These are phyloP conservation scores for Lipophrys pholis DNA, from an alignment of 2,113 vertebrate species.

Conservation along the genomic window DNA sequence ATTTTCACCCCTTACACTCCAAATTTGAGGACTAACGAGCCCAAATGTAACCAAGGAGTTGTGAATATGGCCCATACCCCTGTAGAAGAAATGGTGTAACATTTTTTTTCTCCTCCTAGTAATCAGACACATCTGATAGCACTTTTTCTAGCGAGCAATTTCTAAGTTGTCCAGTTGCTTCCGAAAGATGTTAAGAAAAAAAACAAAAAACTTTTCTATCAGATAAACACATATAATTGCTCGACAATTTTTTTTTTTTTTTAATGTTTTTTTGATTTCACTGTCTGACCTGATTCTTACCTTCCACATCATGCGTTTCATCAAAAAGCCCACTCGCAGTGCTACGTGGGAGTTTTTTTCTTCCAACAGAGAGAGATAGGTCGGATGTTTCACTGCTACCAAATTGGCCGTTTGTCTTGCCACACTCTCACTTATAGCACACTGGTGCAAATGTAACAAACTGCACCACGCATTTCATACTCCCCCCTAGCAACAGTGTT, in stretches of 20 bases:
- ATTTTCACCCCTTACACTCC: no score
- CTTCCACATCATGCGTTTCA: conserved; percentile 28
- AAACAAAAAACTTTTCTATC: conserved; percentile 1
- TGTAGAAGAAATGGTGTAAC: no score
- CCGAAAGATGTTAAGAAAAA: conserved; percentile 8
- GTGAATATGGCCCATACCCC: no score
- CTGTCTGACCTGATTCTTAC: conserved; percentile 56
- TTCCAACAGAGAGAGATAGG: conserved; percentile 49
- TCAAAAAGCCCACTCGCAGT: conserved; percentile 17
- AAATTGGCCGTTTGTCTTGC: conserved; percentile 67
- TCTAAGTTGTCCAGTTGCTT: conserved; percentile 4
- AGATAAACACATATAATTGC: conserved; percentile 27
- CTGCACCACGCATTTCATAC: conserved; percentile 26
- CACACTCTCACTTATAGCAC: conserved; percentile 65
- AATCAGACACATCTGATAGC: background rate
- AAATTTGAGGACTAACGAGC: no score
- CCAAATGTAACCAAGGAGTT: no score
- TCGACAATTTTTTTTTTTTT: no score
- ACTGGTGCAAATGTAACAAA: conserved; percentile 60
- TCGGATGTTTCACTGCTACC: conserved; percentile 61
- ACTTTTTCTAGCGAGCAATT: background rate
- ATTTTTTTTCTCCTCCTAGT: no score
- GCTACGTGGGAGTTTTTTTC: conserved; percentile 39
- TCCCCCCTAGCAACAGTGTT: conserved; percentile 33
- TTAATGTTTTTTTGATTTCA: conserved; percentile 52